Conservation (phyloP, 2,113 vertebrate genomes). For the Pteropus alecto region DNA sequence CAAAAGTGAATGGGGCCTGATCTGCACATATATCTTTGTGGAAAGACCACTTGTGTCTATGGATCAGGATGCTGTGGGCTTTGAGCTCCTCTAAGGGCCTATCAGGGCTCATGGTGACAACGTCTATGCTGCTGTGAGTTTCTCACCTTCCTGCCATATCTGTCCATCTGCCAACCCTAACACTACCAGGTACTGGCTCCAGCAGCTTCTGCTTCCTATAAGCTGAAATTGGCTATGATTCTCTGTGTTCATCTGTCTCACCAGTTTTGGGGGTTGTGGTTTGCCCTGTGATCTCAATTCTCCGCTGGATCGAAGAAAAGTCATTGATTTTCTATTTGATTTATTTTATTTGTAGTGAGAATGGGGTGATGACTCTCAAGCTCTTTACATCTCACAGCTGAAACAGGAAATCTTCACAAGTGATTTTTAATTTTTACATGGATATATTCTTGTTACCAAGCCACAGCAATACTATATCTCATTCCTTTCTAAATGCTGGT, state of each 20-base stretch:
- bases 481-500: background rate
- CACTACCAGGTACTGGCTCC: background rate
- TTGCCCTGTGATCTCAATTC: background rate
- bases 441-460: background rate
- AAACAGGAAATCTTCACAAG: background rate
- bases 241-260: background rate
- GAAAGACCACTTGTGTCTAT: too few species aligned
- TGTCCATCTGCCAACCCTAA: too few species aligned
- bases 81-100: too few species aligned
- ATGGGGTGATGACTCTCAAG: background rate
- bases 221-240: background rate
- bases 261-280: too few species aligned
- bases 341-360: background rate
- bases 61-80: too few species aligned
- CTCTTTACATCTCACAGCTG: background rate
- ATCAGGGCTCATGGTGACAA: too few species aligned
- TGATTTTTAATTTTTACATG: background rate
- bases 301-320: background rate
- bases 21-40: too few species aligned
- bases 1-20: too few species aligned
- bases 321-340: background rate
- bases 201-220: background rate
- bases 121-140: too few species aligned
- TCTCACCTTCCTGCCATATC: too few species aligned
- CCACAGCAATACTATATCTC: background rate